Conservation (phyloP, 1,140 invertebrate genomes). For the Pseudomyrmex pallidus region DNA sequence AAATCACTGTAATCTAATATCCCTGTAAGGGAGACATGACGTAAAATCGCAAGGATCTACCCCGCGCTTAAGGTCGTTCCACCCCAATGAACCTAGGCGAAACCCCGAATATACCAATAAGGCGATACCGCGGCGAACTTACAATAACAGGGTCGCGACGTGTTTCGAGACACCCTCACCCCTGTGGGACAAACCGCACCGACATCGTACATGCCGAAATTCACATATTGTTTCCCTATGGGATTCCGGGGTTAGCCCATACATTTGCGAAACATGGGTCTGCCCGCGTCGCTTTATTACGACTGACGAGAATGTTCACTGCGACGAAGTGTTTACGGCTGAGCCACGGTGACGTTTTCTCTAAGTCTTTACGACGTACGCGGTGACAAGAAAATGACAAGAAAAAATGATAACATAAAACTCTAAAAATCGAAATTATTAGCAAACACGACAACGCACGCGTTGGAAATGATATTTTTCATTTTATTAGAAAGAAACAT, state of each 20-base stretch:
- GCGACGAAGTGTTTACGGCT: conserved; percentile 77
- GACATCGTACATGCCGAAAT: conserved; percentile 20
- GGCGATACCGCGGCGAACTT: conserved; percentile 63
- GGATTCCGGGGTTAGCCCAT: conserved; percentile 44
- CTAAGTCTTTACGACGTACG: conserved; percentile 49
- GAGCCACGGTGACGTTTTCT: conserved; percentile 49
- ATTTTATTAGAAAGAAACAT: conserved; percentile 14
- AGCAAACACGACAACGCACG: conserved; percentile 5
- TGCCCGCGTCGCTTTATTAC: conserved; percentile 74
- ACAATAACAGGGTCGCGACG: conserved; percentile 46
- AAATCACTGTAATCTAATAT: conserved; percentile 78
- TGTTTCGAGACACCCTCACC: conserved; percentile 26
- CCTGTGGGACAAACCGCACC: conserved; percentile 58
- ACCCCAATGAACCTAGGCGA: conserved; percentile 13
- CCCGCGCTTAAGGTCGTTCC: conserved; percentile 63
- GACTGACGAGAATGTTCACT: conserved; percentile 76
- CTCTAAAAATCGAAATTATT: conserved; percentile 66
- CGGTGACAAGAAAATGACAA: conserved; percentile 24
- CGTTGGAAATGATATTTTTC: conserved; percentile 30
- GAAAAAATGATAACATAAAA: conserved; percentile 26
- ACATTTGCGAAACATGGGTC: conserved; percentile 49
- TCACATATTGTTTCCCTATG: conserved; percentile 65
- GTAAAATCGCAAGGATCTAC: conserved; percentile 61
- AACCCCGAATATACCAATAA: conserved; percentile 72
- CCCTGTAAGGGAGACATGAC: conserved; percentile 52